Evolutionary conservation across 2,888 invertebrate species (phyloP), one percentile per base, ranked within the genome.

Genomic region (Rhaphigaster nebulosa): DNA sequence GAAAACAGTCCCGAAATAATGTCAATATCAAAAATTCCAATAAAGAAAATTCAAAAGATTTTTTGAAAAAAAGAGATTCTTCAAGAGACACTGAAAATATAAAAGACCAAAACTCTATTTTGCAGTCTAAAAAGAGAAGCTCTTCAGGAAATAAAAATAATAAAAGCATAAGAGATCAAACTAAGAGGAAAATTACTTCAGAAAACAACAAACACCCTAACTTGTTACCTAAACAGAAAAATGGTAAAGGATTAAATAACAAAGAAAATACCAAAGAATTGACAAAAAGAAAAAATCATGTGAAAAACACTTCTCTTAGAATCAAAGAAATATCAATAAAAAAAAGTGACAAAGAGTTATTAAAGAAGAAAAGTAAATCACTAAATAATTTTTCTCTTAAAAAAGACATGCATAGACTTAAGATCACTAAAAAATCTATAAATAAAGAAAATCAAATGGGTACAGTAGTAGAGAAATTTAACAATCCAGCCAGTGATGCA

Each of bases 31-130:
- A 84, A 45, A 84, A n/a, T 84, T 26, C 45, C 23, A 45, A 12
- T 84, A 84, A 41, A 45, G 84, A 84, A 84, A 84, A 45, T n/a
- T 84, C 45, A 84, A 84, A 84, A n/a, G 84, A 84, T n/a, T 45
- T 26, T 4, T 45, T 45, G 45, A 84, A 84, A 23, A 84, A 84
- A n/a, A 41, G n/a, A 13, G 45, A 84, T 41, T n/a, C 23, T 45
- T 45, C 45, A 45, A 45, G 3, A 15, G 84, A 84, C 3, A 45
- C 45, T n/a, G 45, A 84, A 84, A 84, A n/a, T 76, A 76, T 38
- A 76, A 65, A 65, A 65, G 70, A 34, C 20, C 70, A 38, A 45
- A 45, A 26, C n/a, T 84, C 84, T 15, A 26, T n/a, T 50, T n/a
- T 50, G 0, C 84, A 84, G n/a, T 45, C 45, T 18, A 41, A 45